Evolutionary conservation across 2,888 invertebrate genomes (phyloP).

Genomic region (Alentia gelatinosa): DNA sequence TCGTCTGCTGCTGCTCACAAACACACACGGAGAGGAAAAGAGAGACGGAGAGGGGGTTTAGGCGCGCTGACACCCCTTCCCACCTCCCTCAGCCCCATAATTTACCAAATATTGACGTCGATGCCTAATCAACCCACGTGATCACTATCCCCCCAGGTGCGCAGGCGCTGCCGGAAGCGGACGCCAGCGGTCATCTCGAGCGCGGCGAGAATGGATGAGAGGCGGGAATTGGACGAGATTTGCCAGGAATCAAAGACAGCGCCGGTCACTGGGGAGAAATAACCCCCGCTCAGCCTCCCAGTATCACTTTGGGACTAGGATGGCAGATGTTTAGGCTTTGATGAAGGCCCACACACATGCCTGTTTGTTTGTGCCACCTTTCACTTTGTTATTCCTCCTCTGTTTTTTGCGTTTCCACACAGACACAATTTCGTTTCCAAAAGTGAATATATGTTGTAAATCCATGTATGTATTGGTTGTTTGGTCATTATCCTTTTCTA

Average conservation of each 20-base stretch:
- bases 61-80: not conserved
- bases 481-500: not conserved
- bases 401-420: no score
- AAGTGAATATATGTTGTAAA: not conserved
- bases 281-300: no score
- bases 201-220: constrained; percentile 2
- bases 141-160: constrained; percentile 41
- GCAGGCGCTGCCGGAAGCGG: constrained; percentile 19
- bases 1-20: not conserved
- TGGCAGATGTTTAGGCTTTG: not conserved
- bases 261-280: not conserved
- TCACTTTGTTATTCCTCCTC: no score
- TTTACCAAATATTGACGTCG: constrained; percentile 56
- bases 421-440: not conserved
- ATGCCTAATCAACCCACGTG: constrained; percentile 29
- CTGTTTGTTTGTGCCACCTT: not conserved
- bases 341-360: not conserved
- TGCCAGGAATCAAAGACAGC: not conserved
- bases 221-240: not conserved
- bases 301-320: not conserved
- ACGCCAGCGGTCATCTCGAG: constrained; percentile 33
- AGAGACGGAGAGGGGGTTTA: not conserved
- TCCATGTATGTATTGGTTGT: not conserved
- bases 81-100: not conserved
- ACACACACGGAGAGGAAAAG: not conserved